These are phyloP conservation scores for Ctenosaura bakeri DNA, from an alignment of 2,797 vertebrate genomes.

Conservation along the genomic window DNA sequence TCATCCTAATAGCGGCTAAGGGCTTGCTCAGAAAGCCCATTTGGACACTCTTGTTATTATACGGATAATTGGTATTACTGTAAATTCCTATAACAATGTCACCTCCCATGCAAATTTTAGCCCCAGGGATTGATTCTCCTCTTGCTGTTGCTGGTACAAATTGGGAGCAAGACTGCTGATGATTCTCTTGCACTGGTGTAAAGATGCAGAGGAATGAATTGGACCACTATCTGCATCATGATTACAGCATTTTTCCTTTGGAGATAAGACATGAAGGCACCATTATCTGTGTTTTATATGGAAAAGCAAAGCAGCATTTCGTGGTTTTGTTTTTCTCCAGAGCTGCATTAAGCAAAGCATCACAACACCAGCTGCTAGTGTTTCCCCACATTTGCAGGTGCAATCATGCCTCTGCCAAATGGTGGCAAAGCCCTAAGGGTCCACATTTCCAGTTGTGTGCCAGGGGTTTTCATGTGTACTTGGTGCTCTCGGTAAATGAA, in stretches of 20 bases:
- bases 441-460: not conserved
- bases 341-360: constrained; percentile 5
- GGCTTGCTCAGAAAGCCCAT: constrained; percentile 15
- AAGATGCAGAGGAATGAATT: not conserved
- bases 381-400: constrained; percentile 44
- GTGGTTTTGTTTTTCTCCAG: not conserved
- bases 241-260: not conserved
- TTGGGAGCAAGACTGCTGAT: not conserved
- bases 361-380: constrained; percentile 45
- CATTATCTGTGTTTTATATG: accelerated
- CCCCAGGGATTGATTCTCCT: accelerated
- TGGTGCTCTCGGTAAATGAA: not conserved
- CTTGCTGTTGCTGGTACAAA: accelerated
- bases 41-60: constrained; percentile 4
- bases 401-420: constrained; percentile 46
- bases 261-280: not conserved
- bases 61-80: not conserved
- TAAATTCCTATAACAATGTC: constrained; percentile 23
- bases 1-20: not conserved
- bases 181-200: not conserved
- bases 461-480: not conserved
- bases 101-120: not conserved
- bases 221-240: not conserved
- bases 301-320: not conserved
- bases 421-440: constrained; percentile 12